A percentile compares a stretch with the other conserved stretches of the same genome.
Conservation (phyloP, 2,113 vertebrate genomes). For the Vicugna pacos region DNA sequence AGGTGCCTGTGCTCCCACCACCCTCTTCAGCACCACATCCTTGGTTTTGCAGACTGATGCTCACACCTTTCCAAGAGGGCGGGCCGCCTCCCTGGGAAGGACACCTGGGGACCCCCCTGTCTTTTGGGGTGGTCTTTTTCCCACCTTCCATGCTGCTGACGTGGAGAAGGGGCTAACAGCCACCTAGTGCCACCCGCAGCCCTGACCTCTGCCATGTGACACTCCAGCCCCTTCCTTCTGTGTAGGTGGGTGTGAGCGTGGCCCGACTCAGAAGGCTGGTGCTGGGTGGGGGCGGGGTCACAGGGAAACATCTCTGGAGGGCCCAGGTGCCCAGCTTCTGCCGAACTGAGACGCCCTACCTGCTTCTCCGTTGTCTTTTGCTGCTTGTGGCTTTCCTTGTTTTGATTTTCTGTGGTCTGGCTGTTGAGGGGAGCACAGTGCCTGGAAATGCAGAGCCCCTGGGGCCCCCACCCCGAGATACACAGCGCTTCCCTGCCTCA, state of each 20-base stretch:
- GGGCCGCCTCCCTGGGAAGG: background rate
- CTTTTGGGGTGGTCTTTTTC: too few species aligned
- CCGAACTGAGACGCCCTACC: background rate
- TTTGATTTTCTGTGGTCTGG: background rate
- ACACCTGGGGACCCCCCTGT: background rate
- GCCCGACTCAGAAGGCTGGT: background rate
- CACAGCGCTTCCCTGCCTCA: background rate
- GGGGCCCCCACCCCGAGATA: background rate
- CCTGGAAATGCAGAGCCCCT: rapidly evolving
- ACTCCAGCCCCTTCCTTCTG: background rate
- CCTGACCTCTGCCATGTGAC: background rate
- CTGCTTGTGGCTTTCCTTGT: background rate
- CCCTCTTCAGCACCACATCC: background rate
- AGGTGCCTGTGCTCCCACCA: background rate
- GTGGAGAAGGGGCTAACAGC: too few species aligned
- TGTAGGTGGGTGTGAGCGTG: background rate
- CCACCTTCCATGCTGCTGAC: too few species aligned
- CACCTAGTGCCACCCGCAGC: background rate
- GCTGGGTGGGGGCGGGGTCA: background rate
- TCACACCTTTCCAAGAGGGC: background rate
- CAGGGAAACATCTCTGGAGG: too few species aligned
- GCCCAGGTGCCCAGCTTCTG: background rate
- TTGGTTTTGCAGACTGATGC: rapidly evolving
- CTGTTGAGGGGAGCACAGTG: background rate
- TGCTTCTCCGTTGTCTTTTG: background rate